A percentile compares a stretch with the other conserved stretches of the same genome.
Conservation (phyloP, 2,888 invertebrate genomes). For the Cataglyphis livida region DNA sequence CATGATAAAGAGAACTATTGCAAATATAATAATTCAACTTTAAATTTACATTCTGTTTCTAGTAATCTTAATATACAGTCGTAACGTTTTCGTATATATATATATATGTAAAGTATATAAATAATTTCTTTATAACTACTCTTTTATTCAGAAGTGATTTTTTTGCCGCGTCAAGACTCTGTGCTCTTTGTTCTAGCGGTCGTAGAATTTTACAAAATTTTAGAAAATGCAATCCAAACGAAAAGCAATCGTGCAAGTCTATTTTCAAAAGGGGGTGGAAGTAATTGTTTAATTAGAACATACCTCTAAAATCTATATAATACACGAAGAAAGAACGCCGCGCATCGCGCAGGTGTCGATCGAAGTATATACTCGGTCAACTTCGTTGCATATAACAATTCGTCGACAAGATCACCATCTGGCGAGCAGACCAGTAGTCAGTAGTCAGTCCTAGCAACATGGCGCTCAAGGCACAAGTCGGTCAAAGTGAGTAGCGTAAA, state of each 20-base stretch:
- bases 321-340: neutral
- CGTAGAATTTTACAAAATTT: neutral
- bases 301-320: neutral
- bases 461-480: slow-evolving; percentile 95
- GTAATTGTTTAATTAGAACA: neutral
- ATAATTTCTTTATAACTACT: neutral
- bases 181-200: neutral
- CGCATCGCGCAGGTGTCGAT: slow-evolving; percentile 23
- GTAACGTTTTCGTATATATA: neutral
- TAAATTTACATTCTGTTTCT: neutral
- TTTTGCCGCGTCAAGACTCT: neutral
- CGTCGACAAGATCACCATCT: slow-evolving; percentile 73
- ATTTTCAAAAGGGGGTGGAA: neutral
- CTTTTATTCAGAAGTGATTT: neutral
- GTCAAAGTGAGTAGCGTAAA: slow-evolving; percentile 91
- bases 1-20: neutral
- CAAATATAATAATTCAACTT: neutral
- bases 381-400: neutral
- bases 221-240: neutral
- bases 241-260: neutral
- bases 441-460: slow-evolving; percentile 87
- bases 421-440: slow-evolving; percentile 52
- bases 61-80: neutral
- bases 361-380: slow-evolving; percentile 1
- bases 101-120: too few species aligned